These are phyloP conservation scores for Pseudoips prasinana DNA, from an alignment of 2,888 invertebrate genomes.

Conservation along the genomic window DNA sequence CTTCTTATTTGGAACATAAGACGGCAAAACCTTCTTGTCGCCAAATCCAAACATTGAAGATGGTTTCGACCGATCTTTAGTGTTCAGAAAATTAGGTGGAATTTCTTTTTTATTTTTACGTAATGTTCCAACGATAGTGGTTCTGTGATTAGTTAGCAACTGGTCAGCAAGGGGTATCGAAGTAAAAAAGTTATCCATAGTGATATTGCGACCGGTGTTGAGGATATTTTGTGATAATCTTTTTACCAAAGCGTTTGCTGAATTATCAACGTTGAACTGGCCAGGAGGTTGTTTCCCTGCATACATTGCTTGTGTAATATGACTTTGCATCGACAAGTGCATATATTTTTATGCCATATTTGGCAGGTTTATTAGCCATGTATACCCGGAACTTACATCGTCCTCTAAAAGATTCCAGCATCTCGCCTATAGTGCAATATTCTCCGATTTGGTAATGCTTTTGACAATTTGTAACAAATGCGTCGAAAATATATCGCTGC, in stretches of 20 bases:
- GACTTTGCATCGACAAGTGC: slow-evolving; percentile 16
- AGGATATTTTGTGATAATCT: slow-evolving; percentile 11
- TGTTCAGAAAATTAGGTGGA: slow-evolving; percentile 10
- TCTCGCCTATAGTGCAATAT: no score
- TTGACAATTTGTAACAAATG: no score
- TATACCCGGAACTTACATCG: slow-evolving; percentile 16
- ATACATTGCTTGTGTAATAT: no score
- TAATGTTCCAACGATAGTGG: slow-evolving; percentile 11
- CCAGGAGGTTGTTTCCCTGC: no score
- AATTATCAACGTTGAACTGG: no score
- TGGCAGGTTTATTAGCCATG: slow-evolving; percentile 18
- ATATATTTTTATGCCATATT: slow-evolving; percentile 20
- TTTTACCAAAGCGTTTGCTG: slow-evolving; percentile 13
- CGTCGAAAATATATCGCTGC: no score
- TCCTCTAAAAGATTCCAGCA: no score
- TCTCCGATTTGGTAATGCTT: no score
- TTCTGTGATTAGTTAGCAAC: slow-evolving; percentile 6
- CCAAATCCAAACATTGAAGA: slow-evolving; percentile 14
- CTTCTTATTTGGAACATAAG: slow-evolving; percentile 29
- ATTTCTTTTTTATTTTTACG: slow-evolving; percentile 17
- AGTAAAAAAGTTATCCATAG: slow-evolving; percentile 23
- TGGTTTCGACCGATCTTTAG: slow-evolving; percentile 9
- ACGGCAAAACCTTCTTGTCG: slow-evolving; percentile 14
- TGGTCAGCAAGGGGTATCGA: slow-evolving; percentile 14
- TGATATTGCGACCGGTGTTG: slow-evolving; percentile 18